phyloP scores from a whole-genome alignment of 2,797 vertebrate species.

The Loriculus beryllinus region DNA sequence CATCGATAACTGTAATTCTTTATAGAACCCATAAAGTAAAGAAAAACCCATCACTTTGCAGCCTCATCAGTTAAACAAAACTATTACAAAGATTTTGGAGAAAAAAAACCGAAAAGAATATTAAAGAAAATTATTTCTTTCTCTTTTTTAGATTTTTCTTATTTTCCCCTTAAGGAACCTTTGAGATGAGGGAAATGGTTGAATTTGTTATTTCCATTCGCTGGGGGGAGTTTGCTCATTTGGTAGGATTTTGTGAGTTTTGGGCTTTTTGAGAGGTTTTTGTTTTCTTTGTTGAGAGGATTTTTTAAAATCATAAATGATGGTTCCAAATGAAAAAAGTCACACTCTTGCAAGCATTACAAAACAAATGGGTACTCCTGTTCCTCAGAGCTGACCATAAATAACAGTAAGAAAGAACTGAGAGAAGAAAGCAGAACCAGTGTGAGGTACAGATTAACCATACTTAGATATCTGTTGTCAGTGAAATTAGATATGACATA shows the following conservation, averaged over 20 bases:
- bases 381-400: not conserved
- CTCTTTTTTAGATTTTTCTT: accelerated
- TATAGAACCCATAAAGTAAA: not conserved
- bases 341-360: not conserved
- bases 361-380: not conserved
- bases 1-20: not conserved
- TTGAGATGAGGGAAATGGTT: not conserved
- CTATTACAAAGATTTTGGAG: not conserved
- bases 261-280: not conserved
- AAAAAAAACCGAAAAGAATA: not conserved
- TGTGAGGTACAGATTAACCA: constrained; percentile 13
- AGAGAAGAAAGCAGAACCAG: constrained; percentile 18
- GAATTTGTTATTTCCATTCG: not conserved
- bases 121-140: not conserved
- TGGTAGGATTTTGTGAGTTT: not conserved
- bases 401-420: not conserved
- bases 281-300: not conserved
- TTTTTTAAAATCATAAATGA: not conserved
- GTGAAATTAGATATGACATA: constrained; percentile 15
- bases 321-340: not conserved
- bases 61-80: not conserved
- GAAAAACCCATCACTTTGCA: not conserved
- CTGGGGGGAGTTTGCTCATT: accelerated
- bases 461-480: constrained; percentile 11
- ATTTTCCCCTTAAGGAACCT: not conserved